These are phyloP conservation scores for Saguinus imperator DNA, from an alignment of 2,113 vertebrate genomes.

Conservation along the genomic window DNA sequence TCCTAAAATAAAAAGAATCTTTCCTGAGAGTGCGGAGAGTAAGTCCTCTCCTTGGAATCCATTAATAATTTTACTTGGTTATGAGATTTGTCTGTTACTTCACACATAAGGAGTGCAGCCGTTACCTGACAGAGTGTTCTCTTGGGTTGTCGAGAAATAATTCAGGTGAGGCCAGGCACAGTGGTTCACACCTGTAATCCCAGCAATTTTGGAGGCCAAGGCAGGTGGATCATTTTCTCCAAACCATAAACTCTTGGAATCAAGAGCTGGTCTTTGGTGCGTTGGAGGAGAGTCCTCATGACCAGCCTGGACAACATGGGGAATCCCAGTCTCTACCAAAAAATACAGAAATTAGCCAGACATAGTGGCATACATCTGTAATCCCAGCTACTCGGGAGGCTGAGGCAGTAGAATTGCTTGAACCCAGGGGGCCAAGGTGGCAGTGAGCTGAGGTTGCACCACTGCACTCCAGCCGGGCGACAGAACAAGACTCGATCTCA, in stretches of 20 bases:
- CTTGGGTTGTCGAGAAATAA: not conserved
- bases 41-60: not conserved
- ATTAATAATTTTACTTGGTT: not conserved
- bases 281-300: not conserved
- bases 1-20: not conserved
- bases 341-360: too few relatives aligned
- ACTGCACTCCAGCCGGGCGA: too few relatives aligned
- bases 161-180: not conserved
- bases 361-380: too few relatives aligned
- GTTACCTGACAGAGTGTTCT: not conserved
- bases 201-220: too few relatives aligned
- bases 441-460: too few relatives aligned
- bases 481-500: too few relatives aligned
- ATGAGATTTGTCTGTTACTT: not conserved
- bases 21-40: not conserved
- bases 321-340: too few relatives aligned
- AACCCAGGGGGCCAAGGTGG: too few relatives aligned
- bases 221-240: not conserved
- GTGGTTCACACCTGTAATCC: too few relatives aligned
- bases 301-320: too few relatives aligned
- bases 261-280: not conserved
- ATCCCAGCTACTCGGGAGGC: too few relatives aligned
- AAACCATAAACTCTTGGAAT: not conserved
- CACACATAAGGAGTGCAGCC: not conserved
- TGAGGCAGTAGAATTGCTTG: too few relatives aligned